These are phyloP conservation scores for Anagrus nilaparvatae DNA, from an alignment of 1,140 invertebrate genomes.

Conservation along the genomic window DNA sequence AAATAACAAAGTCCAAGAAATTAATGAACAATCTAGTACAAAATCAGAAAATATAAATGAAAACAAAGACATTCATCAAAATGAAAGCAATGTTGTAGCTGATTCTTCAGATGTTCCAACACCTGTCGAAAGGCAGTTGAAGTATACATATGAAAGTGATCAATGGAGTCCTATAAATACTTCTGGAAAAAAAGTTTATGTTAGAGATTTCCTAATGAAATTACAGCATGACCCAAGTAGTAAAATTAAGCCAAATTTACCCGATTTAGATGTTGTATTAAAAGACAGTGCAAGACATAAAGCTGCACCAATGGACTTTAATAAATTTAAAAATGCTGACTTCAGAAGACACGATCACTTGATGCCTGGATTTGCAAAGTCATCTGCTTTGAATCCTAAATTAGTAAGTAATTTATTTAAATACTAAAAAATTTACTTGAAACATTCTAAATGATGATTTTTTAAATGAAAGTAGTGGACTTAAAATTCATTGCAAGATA, in stretches of 20 bases:
- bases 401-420: conserved; percentile 26
- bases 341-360: conserved; percentile 20
- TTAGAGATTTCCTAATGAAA: conserved; percentile 62
- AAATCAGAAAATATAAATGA: too few species aligned
- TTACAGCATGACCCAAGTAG: conserved; percentile 62
- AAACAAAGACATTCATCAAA: too few species aligned
- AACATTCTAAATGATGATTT: conserved; percentile 13
- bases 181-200: conserved; percentile 69
- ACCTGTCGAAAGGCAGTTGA: too few species aligned
- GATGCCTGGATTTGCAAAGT: conserved; percentile 24
- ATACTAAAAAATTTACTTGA: too few species aligned
- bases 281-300: conserved; percentile 42
- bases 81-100: too few species aligned
- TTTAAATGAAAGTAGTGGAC: too few species aligned
- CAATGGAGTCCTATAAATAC: conserved; percentile 77
- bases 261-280: conserved; percentile 46
- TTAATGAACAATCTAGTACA: too few species aligned
- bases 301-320: conserved; percentile 21
- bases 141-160: conserved; percentile 45
- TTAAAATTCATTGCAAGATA: conserved; percentile 25
- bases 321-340: conserved; percentile 22
- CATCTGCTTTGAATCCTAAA: too few species aligned
- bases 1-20: too few species aligned
- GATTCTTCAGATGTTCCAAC: too few species aligned
- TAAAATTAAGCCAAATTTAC: conserved; percentile 59